A percentile compares a stretch with the other conserved stretches of the same genome.
Conservation (phyloP, 2,888 invertebrate genomes). For the Linyphia triangularis region DNA sequence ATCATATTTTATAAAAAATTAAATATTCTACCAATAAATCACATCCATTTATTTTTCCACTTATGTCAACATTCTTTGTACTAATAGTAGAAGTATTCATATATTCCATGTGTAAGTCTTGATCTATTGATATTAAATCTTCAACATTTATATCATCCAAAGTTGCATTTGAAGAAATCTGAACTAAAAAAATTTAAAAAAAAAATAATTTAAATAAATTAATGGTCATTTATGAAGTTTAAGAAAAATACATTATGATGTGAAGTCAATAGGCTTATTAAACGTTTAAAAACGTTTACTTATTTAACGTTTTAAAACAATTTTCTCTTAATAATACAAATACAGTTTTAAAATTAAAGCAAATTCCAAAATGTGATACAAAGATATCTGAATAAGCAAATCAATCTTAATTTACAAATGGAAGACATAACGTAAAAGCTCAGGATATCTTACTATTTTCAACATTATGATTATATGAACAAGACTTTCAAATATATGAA, state of each 20-base stretch:
- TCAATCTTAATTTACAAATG: no score
- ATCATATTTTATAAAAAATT: no score
- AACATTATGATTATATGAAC: no score
- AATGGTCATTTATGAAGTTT: no score
- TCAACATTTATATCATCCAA: slow-evolving; percentile 33
- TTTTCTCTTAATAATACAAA: no score
- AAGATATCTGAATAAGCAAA: no score
- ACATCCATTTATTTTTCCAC: slow-evolving; percentile 37
- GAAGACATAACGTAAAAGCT: no score
- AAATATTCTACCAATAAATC: slow-evolving; percentile 21
- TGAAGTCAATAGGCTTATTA: neutral
- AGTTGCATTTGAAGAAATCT: neutral
- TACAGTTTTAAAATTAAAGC: no score
- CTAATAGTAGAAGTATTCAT: neutral
- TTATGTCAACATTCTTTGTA: neutral
- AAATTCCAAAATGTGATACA: neutral
- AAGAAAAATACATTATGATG: neutral
- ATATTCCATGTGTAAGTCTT: neutral
- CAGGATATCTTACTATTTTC: no score
- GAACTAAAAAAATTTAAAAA: slow-evolving; percentile 9
- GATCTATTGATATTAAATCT: neutral
- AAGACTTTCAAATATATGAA: no score
- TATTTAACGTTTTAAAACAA: no score
- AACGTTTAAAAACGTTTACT: no score
- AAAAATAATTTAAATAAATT: neutral